Percentiles rank a stretch among this genome's conserved stretches.
Conservation (phyloP, 2,888 invertebrate genomes). For the Synanthedon andrenaeformis region DNA sequence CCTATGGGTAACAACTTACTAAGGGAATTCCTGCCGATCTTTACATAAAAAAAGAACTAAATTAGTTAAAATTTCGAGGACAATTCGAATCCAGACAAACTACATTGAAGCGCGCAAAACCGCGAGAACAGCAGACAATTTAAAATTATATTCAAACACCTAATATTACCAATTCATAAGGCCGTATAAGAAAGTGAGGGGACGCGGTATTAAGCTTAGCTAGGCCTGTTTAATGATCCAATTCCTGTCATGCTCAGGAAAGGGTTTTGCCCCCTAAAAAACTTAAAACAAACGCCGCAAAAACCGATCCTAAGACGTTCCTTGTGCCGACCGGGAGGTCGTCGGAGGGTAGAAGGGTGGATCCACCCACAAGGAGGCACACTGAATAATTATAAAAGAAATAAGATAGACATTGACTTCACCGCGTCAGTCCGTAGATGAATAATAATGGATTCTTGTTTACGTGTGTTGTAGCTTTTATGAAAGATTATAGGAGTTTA, state of each 20-base stretch:
- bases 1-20: no score
- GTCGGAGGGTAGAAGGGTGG: conserved; percentile 10
- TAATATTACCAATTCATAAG: conserved; percentile 15
- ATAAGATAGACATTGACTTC: conserved; percentile 70
- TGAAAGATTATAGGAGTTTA: conserved; percentile 40
- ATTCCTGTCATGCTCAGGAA: conserved; percentile 71
- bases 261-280: conserved; percentile 69
- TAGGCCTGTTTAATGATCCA: conserved; percentile 69
- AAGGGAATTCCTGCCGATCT: no score
- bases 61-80: no score
- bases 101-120: no score
- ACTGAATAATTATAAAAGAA: conserved; percentile 71
- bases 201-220: conserved; percentile 55
- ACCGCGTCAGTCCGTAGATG: conserved; percentile 61
- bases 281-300: conserved; percentile 70
- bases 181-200: conserved; percentile 22
- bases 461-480: conserved; percentile 54
- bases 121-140: no score
- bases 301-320: conserved; percentile 62
- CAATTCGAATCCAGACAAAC: no score
- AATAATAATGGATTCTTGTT: conserved; percentile 66
- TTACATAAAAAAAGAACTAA: no score
- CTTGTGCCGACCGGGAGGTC: conserved; percentile 31
- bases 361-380: conserved; percentile 36
- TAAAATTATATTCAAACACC: not conserved